phyloP scores from a whole-genome alignment of 1,140 invertebrate genomes.

The Drosophila orena region DNA sequence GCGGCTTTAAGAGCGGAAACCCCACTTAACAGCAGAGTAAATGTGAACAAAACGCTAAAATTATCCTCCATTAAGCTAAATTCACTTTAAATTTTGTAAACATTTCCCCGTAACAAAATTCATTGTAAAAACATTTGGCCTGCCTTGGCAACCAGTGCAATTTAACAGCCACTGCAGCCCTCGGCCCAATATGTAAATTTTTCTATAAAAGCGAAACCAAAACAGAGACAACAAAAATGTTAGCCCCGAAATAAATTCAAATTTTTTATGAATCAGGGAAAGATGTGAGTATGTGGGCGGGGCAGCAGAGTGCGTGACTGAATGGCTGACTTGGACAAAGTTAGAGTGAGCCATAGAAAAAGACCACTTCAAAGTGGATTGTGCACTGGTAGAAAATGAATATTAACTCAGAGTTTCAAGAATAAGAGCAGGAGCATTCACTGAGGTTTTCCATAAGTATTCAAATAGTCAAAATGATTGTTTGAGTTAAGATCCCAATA shows the following conservation, averaged over 20 bases:
- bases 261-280: conserved; percentile 75
- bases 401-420: too few species aligned
- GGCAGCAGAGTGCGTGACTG: conserved; percentile 41
- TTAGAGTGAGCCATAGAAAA: conserved; percentile 24
- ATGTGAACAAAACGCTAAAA: conserved; percentile 25
- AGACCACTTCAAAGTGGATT: conserved; percentile 5
- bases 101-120: conserved; percentile 28
- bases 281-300: conserved; percentile 32
- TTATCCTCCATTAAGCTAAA: conserved; percentile 36
- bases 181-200: conserved; percentile 66
- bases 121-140: conserved; percentile 25
- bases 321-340: conserved; percentile 33
- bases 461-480: too few species aligned
- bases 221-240: conserved; percentile 48
- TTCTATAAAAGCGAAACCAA: conserved; percentile 30
- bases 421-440: neutral
- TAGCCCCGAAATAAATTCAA: conserved; percentile 67
- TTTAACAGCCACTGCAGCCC: conserved; percentile 33
- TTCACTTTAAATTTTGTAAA: conserved; percentile 29
- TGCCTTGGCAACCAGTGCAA: conserved; percentile 18
- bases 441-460: too few species aligned
- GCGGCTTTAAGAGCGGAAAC: conserved; percentile 28
- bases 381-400: neutral
- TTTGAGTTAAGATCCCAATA: neutral
- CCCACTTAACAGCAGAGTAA: conserved; percentile 15